A percentile compares a stretch with the other conserved stretches of the same genome.
These are phyloP conservation scores for Deroplatys truncata DNA, from an alignment of 2,888 invertebrate genomes.

Conservation along the genomic window DNA sequence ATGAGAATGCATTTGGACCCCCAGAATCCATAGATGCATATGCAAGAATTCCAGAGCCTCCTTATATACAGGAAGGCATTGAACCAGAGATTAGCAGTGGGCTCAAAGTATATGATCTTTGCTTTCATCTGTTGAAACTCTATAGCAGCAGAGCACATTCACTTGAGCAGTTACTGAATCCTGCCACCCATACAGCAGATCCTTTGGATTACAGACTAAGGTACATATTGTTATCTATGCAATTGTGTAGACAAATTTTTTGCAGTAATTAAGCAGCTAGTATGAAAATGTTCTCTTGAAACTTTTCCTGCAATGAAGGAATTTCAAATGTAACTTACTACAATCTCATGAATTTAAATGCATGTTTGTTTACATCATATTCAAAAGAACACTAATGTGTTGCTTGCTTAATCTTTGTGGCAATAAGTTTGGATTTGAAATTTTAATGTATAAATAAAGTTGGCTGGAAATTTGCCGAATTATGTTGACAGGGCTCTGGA, in stretches of 20 bases:
- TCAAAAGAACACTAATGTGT: no score
- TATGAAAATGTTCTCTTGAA: no score
- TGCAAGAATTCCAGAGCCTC: conserved; percentile 42
- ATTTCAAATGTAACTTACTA: no score
- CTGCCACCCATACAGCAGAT: conserved; percentile 72
- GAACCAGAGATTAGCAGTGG: conserved; percentile 35
- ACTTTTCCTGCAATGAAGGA: no score
- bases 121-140: conserved; percentile 77
- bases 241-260: background rate
- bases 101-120: conserved; percentile 57
- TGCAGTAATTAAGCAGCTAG: no score
- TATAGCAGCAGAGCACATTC: conserved; percentile 63
- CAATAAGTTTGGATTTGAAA: no score
- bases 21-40: conserved; percentile 33
- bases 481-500: no score
- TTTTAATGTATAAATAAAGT: no score
- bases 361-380: no score
- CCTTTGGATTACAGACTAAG: conserved; percentile 77
- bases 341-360: no score
- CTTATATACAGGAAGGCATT: conserved; percentile 36
- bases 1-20: conserved; percentile 60
- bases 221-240: conserved; percentile 50
- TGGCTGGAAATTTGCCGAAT: no score
- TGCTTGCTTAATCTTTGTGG: no score
- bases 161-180: conserved; percentile 64